Conservation (phyloP, 2,888 invertebrate species). For the Lithophane socia region DNA sequence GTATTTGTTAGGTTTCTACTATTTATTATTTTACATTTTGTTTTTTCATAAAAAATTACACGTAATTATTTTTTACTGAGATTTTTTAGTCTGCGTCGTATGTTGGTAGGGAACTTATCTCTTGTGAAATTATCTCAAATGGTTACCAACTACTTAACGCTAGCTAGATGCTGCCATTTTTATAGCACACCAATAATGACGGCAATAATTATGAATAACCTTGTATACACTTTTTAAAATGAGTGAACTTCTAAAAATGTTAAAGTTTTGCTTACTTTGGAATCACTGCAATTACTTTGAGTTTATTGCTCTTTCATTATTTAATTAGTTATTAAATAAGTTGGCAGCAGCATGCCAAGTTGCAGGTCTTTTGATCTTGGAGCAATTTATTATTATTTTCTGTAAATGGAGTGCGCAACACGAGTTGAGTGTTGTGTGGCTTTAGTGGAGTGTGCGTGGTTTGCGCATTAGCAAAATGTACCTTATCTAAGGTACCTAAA, state of each 20-base stretch:
- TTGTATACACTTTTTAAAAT: too few species aligned
- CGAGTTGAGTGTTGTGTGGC: too few species aligned
- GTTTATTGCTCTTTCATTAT: neutral
- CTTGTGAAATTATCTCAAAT: neutral
- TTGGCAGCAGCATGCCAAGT: too few species aligned
- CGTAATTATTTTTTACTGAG: neutral
- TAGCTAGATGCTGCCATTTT: neutral
- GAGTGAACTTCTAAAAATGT: too few species aligned
- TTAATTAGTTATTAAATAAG: neutral
- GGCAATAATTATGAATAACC: too few species aligned
- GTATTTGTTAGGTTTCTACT: neutral
- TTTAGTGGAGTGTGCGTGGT: too few species aligned
- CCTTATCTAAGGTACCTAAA: too few species aligned
- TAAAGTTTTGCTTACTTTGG: too few species aligned
- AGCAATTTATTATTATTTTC: too few species aligned
- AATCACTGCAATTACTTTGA: too few species aligned
- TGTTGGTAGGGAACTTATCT: neutral
- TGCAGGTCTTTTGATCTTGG: slow-evolving; percentile 6
- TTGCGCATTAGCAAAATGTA: too few species aligned
- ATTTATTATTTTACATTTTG: neutral
- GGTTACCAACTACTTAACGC: too few species aligned
- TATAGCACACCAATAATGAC: neutral
- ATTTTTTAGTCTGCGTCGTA: neutral
- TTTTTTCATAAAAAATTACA: neutral
- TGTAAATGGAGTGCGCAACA: neutral